A percentile compares a stretch with the other conserved stretches of the same genome.
phyloP scores from a whole-genome alignment of 2,888 invertebrate genomes.

The Meghimatium bilineatum region DNA sequence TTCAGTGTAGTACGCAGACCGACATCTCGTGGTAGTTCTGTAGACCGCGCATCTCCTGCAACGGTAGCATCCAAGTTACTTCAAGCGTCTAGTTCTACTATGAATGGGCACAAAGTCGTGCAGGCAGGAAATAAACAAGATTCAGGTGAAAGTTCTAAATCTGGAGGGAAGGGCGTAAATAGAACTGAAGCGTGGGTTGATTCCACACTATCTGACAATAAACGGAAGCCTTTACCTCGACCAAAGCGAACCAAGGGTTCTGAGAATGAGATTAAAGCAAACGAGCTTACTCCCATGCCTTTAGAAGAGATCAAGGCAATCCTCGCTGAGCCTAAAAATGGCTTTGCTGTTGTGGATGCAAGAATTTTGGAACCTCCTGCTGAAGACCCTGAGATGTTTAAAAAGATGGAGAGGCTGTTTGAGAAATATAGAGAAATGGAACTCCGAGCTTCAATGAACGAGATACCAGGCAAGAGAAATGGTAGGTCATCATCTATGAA shows the following conservation, averaged over 20 bases:
- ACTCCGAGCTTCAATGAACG: constrained; percentile 64
- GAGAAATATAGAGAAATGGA: constrained; percentile 70
- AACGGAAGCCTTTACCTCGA: constrained; percentile 53
- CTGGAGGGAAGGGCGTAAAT: constrained; percentile 48
- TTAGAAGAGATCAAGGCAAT: constrained; percentile 64
- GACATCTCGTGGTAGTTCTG: constrained; percentile 20
- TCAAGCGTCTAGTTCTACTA: constrained; percentile 48
- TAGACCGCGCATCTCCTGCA: constrained; percentile 11
- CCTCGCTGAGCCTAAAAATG: constrained; percentile 39
- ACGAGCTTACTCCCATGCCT: constrained; percentile 62
- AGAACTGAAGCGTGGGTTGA: constrained; percentile 70
- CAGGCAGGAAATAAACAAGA: constrained; percentile 51
- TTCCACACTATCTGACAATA: constrained; percentile 62
- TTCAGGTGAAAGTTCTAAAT: constrained; percentile 32
- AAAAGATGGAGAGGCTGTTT: constrained; percentile 74
- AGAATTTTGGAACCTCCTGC: constrained; percentile 67
- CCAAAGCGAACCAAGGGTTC: constrained; percentile 56
- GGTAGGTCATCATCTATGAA: neutral
- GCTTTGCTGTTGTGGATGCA: constrained; percentile 52
- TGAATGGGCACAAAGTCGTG: constrained; percentile 54
- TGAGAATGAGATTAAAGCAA: constrained; percentile 58
- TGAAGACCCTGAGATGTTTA: constrained; percentile 71
- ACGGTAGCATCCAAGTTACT: constrained; percentile 27
- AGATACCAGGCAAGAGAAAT: constrained; percentile 57
- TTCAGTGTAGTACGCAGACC: constrained; percentile 11